Conservation (phyloP, 2,797 vertebrate species). For the Chrosomus eos region DNA sequence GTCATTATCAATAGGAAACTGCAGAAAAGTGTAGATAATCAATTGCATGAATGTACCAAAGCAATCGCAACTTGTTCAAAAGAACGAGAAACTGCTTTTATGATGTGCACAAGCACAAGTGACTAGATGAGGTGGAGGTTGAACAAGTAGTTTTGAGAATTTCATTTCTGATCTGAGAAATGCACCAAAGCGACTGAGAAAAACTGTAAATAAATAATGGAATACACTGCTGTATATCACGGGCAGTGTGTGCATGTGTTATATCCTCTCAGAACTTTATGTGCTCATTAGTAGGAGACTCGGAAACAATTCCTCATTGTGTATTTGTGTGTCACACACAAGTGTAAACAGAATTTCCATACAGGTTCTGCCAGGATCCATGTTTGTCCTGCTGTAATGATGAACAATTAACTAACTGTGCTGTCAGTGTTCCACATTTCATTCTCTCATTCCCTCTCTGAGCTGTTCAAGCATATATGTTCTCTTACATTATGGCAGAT, state of each 20-base stretch:
- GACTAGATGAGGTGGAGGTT: too few relatives aligned
- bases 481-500: slow-evolving; percentile 22
- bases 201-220: background rate
- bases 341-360: slow-evolving; percentile 46
- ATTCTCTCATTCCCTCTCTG: slow-evolving; percentile 4
- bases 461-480: slow-evolving; percentile 25
- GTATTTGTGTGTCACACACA: slow-evolving; percentile 33
- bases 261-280: slow-evolving; percentile 48
- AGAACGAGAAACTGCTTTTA: too few relatives aligned
- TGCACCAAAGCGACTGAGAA: too few relatives aligned
- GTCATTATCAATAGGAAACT: too few relatives aligned
- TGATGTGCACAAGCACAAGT: too few relatives aligned
- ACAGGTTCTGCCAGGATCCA: slow-evolving; percentile 50
- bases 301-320: slow-evolving; percentile 53
- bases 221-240: slow-evolving; percentile 14
- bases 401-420: slow-evolving; percentile 50
- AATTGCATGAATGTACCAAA: too few relatives aligned
- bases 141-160: too few relatives aligned
- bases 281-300: slow-evolving; percentile 57
- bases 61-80: too few relatives aligned
- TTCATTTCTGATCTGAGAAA: too few relatives aligned
- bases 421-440: slow-evolving; percentile 23
- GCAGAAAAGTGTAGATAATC: too few relatives aligned
- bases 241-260: slow-evolving; percentile 26
- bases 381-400: slow-evolving; percentile 54